These are phyloP conservation scores for Agonopterix alstromeriana DNA, from an alignment of 2,888 invertebrate genomes.

Conservation along the genomic window DNA sequence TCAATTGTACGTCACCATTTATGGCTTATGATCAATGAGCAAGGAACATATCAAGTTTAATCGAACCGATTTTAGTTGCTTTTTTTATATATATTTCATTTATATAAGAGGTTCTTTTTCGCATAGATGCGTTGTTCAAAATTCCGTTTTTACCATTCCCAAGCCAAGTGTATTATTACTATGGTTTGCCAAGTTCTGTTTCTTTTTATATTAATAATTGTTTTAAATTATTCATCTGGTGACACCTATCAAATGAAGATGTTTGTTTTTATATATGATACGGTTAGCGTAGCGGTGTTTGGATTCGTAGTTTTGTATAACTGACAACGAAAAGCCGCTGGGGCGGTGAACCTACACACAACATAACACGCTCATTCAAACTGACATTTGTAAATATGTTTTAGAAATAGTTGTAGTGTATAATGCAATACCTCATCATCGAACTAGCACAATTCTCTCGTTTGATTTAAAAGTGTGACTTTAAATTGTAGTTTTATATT, in stretches of 20 bases:
- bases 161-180: conserved; percentile 15
- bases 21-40: conserved; percentile 40
- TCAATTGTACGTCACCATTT: conserved; percentile 24
- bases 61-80: conserved; percentile 40
- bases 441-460: background rate
- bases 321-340: background rate
- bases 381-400: conserved; percentile 32
- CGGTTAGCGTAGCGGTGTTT: background rate
- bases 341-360: background rate
- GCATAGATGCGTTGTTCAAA: conserved; percentile 66
- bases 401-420: conserved; percentile 31
- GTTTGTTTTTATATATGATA: too few relatives aligned
- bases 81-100: conserved; percentile 20
- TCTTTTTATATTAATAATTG: conserved; percentile 7
- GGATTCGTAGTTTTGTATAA: background rate
- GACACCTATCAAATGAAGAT: conserved; percentile 41
- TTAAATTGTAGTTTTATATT: background rate
- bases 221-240: conserved; percentile 4
- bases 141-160: conserved; percentile 42
- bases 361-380: background rate
- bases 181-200: conserved; percentile 40
- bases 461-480: background rate
- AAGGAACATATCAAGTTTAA: conserved; percentile 64
- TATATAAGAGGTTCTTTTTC: conserved; percentile 65
- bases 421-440: conserved; percentile 16